Conservation (phyloP, 2,797 vertebrate genomes). For the Darevskia nairensis region DNA sequence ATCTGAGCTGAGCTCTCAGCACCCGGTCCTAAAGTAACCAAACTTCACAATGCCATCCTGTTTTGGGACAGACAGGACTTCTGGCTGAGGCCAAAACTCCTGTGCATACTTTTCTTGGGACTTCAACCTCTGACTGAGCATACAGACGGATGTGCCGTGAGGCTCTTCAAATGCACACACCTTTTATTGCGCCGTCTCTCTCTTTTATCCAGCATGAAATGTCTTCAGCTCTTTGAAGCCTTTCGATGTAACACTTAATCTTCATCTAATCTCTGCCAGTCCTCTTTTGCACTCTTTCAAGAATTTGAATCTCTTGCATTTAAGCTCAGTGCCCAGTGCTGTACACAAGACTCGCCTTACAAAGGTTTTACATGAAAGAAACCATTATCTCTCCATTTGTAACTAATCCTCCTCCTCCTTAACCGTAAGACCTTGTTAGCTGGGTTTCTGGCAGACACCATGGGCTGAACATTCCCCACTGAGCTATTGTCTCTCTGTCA, state of each 20-base stretch:
- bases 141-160: not conserved
- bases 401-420: not conserved
- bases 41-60: not conserved
- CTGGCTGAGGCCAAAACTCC: not conserved
- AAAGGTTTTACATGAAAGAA: constrained; percentile 16
- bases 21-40: not conserved
- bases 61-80: not conserved
- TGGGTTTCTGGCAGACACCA: not conserved
- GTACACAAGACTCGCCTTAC: not conserved
- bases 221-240: not conserved
- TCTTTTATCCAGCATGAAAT: not conserved
- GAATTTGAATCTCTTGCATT: constrained; percentile 11
- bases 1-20: not conserved
- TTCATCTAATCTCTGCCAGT: not conserved
- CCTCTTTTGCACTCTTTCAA: not conserved
- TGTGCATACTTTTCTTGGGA: not conserved
- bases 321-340: constrained; percentile 1
- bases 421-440: not conserved
- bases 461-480: not conserved
- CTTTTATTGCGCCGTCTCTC: not conserved
- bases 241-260: fast-evolving
- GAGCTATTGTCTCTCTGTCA: not conserved
- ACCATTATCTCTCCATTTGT: not conserved
- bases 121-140: not conserved
- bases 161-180: not conserved